phyloP scores from a whole-genome alignment of 2,888 invertebrate genomes.

The Silvanus unidentatus region DNA sequence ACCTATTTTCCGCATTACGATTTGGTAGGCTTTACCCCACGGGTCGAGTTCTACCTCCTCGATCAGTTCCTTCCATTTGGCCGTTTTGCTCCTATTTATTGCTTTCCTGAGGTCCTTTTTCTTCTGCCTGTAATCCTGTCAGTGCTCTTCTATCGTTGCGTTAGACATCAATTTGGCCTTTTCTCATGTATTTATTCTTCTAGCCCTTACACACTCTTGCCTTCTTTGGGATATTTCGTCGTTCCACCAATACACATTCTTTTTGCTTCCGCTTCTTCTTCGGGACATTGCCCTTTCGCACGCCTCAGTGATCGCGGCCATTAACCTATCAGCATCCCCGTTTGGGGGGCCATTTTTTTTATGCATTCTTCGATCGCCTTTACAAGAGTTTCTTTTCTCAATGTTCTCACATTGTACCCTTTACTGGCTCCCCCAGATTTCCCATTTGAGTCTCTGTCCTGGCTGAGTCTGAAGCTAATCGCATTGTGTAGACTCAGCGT shows the following conservation, averaged over 20 bases:
- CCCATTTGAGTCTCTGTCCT: too few species aligned
- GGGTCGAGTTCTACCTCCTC: not conserved
- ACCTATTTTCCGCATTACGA: not conserved
- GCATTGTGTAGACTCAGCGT: too few species aligned
- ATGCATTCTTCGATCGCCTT: too few species aligned
- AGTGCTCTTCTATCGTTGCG: not conserved
- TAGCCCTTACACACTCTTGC: constrained; percentile 2
- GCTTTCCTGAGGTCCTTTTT: constrained; percentile 6
- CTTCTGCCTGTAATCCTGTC: not conserved
- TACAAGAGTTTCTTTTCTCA: too few species aligned
- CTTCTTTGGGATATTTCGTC: constrained; percentile 8
- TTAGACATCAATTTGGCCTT: not conserved
- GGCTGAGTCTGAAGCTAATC: too few species aligned
- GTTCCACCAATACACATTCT: constrained; percentile 11
- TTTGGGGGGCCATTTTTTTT: too few species aligned
- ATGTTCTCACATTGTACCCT: too few species aligned
- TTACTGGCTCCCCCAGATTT: too few species aligned
- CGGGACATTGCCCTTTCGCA: too few species aligned
- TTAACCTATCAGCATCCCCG: too few species aligned
- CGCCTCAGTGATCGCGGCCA: too few species aligned
- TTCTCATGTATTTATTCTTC: constrained; percentile 6
- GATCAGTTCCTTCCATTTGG: constrained; percentile 5
- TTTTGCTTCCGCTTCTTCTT: not conserved
- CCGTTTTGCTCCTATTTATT: constrained; percentile 2
- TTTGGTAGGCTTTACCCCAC: not conserved